Percentiles rank a stretch among this genome's conserved stretches.
phyloP scores from a whole-genome alignment of 1,140 invertebrate genomes.

The Idris sp. region DNA sequence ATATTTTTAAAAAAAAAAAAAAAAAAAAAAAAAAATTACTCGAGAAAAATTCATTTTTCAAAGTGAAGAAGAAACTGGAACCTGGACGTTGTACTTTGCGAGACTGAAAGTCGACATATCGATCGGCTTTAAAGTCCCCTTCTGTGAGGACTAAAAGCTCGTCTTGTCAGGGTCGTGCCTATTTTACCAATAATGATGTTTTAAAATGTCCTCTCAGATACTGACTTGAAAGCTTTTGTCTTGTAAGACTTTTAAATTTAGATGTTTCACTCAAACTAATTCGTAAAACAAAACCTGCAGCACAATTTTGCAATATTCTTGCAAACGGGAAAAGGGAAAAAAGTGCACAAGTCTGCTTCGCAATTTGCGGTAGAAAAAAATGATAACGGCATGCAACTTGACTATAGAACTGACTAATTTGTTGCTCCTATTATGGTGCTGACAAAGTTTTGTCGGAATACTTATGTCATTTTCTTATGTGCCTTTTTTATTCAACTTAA shows the following conservation, averaged over 20 bases:
- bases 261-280: too few species aligned
- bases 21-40: too few species aligned
- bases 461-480: constrained; percentile 24
- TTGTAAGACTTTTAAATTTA: constrained; percentile 22
- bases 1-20: too few species aligned
- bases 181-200: constrained; percentile 65
- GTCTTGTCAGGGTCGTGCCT: constrained; percentile 62
- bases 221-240: constrained; percentile 23
- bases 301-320: constrained; percentile 6
- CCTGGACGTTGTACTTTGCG: constrained; percentile 53
- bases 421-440: constrained; percentile 20
- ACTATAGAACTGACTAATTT: constrained; percentile 29
- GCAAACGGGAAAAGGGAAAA: constrained; percentile 2
- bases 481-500: too few species aligned
- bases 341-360: constrained; percentile 2
- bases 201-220: constrained; percentile 44
- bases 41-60: too few species aligned
- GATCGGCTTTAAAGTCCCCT: constrained; percentile 65
- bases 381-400: constrained; percentile 27
- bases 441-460: constrained; percentile 16
- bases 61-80: constrained; percentile 35
- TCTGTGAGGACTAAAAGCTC: constrained; percentile 66
- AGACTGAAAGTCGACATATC: constrained; percentile 66
- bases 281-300: too few species aligned
- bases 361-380: constrained; percentile 25